Evolutionary conservation across 2,888 invertebrate species (phyloP).

Genomic region (Papilio demoleus): DNA sequence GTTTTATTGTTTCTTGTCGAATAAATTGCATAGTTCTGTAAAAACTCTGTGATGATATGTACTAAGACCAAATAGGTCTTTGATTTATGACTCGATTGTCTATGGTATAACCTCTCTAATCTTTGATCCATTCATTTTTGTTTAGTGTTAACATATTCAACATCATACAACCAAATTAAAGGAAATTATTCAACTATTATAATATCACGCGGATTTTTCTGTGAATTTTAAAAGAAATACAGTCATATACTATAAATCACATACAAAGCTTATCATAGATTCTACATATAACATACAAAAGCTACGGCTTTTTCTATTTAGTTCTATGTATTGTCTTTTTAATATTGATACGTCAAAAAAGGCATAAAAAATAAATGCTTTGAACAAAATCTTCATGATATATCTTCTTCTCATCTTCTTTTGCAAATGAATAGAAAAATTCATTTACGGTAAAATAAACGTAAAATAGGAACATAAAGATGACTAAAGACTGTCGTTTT

Average conservation of each 20-base stretch:
- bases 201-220: not conserved
- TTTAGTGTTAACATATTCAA: not conserved
- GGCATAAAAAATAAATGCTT: slow-evolving; percentile 5
- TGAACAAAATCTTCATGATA: not conserved
- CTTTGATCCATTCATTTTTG: not conserved
- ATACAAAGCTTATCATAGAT: slow-evolving; percentile 31
- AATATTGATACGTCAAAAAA: slow-evolving; percentile 39
- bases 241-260: slow-evolving; percentile 31
- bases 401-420: too few species aligned
- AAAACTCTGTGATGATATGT: slow-evolving; percentile 1
- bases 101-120: not conserved
- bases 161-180: not conserved
- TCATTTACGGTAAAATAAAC: not conserved
- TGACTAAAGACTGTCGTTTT: not conserved
- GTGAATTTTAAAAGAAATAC: slow-evolving; percentile 22
- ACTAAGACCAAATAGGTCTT: not conserved
- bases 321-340: slow-evolving; percentile 52
- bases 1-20: not conserved
- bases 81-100: not conserved
- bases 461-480: slow-evolving; percentile 17
- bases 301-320: slow-evolving; percentile 47
- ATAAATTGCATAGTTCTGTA: not conserved
- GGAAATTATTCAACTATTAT: not conserved
- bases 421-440: not conserved
- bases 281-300: slow-evolving; percentile 47